These are phyloP conservation scores for Oncorhynchus kisutch DNA, from an alignment of 2,113 vertebrate genomes.

Conservation along the genomic window DNA sequence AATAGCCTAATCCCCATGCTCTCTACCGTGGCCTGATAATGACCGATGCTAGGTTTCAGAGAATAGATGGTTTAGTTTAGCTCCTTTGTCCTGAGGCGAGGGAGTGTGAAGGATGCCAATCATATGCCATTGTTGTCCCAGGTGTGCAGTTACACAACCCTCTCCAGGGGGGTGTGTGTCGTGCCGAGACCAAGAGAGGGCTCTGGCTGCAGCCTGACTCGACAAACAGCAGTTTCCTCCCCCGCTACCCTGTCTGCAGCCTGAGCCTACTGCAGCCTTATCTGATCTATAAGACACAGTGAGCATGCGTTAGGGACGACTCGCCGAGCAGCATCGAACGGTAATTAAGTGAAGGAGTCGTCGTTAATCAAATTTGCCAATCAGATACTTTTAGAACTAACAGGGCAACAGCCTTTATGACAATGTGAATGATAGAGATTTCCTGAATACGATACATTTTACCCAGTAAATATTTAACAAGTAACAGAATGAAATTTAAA, in stretches of 20 bases:
- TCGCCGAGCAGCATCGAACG: not conserved
- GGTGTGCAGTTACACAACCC: conserved; percentile 10
- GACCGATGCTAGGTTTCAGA: too few relatives aligned
- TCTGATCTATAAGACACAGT: not conserved
- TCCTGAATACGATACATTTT: too few relatives aligned
- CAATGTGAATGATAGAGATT: too few relatives aligned
- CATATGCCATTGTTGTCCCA: not conserved
- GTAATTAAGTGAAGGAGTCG: not conserved
- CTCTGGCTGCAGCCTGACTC: not conserved
- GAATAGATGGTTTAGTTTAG: too few relatives aligned
- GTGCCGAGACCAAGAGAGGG: not conserved
- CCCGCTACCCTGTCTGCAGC: not conserved
- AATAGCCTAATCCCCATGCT: too few relatives aligned
- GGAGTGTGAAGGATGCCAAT: too few relatives aligned
- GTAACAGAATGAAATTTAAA: too few relatives aligned
- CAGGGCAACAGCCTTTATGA: too few relatives aligned
- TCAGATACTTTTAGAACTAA: too few relatives aligned
- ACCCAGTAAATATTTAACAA: too few relatives aligned
- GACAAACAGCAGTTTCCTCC: not conserved
- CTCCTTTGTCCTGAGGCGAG: not conserved
- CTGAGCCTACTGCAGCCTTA: not conserved
- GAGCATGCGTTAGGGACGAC: not conserved
- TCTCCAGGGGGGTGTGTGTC: not conserved
- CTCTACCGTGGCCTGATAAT: too few relatives aligned
- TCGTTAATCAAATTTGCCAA: too few relatives aligned